A percentile compares a stretch with the other conserved stretches of the same genome.
These are phyloP conservation scores for Carcina quercana DNA, from an alignment of 2,888 invertebrate genomes.

Conservation along the genomic window DNA sequence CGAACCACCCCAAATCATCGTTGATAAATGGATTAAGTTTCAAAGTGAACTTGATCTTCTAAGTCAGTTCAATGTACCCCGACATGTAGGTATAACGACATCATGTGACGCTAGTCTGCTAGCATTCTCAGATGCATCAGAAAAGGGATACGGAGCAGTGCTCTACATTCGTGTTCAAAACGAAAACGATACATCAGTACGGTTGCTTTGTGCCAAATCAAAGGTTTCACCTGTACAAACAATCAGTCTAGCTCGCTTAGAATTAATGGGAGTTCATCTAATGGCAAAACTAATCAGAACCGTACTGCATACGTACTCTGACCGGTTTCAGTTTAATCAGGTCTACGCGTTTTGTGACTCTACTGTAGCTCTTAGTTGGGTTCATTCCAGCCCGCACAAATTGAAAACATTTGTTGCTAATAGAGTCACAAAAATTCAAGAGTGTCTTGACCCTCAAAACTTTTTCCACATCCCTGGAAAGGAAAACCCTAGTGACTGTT, in stretches of 20 bases:
- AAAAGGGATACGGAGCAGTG: slow-evolving; percentile 5
- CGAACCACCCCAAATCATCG: slow-evolving; percentile 3
- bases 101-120: slow-evolving; percentile 2
- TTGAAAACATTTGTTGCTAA: slow-evolving; percentile 15
- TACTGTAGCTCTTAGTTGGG: slow-evolving; percentile 11
- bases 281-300: slow-evolving; percentile 6
- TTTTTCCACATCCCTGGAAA: slow-evolving; percentile 3
- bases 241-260: slow-evolving; percentile 5
- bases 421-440: slow-evolving; percentile 5
- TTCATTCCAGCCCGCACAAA: slow-evolving; percentile 9
- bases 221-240: slow-evolving; percentile 10
- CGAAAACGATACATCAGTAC: neutral
- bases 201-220: slow-evolving; percentile 11
- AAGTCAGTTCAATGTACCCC: slow-evolving; percentile 3
- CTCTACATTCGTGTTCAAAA: slow-evolving; percentile 1
- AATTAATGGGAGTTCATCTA: slow-evolving; percentile 8
- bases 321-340: too few relatives aligned
- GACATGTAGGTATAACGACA: slow-evolving; percentile 8
- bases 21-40: neutral
- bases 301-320: neutral
- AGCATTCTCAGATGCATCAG: slow-evolving; percentile 14
- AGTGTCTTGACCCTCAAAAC: slow-evolving; percentile 3
- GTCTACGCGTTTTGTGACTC: slow-evolving; percentile 15
- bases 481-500: slow-evolving; percentile 13
- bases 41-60: slow-evolving; percentile 3